phyloP scores from a whole-genome alignment of 2,888 invertebrate species.

The Venustoraphidia nigricollis region DNA sequence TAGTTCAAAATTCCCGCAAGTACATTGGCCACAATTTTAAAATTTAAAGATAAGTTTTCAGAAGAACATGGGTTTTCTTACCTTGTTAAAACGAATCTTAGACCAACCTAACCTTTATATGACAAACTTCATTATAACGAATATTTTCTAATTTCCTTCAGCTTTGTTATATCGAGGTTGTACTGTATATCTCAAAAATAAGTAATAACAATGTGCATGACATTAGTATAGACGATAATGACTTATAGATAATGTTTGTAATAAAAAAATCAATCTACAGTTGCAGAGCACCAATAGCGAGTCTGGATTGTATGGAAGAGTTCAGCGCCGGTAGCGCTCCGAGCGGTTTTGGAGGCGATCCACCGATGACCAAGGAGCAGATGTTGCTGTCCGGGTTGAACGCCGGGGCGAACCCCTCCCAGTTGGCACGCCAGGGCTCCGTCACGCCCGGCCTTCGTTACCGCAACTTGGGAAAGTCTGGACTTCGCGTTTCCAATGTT shows the following conservation, averaged over 20 bases:
- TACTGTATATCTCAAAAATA: too few relatives aligned
- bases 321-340: conserved; percentile 51
- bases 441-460: conserved; percentile 73
- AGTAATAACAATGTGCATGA: too few relatives aligned
- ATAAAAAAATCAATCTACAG: conserved; percentile 27
- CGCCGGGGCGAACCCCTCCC: conserved; percentile 22
- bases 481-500: conserved; percentile 85
- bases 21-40: too few relatives aligned
- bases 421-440: conserved; percentile 45
- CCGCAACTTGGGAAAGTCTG: conserved; percentile 91
- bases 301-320: conserved; percentile 89
- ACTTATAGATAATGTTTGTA: too few relatives aligned
- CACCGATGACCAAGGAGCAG: conserved; percentile 38
- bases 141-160: too few relatives aligned
- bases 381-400: conserved; percentile 29
- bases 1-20: too few relatives aligned
- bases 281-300: conserved; percentile 85
- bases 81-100: too few relatives aligned
- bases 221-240: background rate
- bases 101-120: too few relatives aligned
- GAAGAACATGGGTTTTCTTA: too few relatives aligned
- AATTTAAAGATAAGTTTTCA: too few relatives aligned
- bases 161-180: too few relatives aligned
- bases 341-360: conserved; percentile 27
- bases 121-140: too few relatives aligned